Evolutionary conservation across 2,113 vertebrate genomes (phyloP).

Genomic region (Ammodytes marinus): DNA sequence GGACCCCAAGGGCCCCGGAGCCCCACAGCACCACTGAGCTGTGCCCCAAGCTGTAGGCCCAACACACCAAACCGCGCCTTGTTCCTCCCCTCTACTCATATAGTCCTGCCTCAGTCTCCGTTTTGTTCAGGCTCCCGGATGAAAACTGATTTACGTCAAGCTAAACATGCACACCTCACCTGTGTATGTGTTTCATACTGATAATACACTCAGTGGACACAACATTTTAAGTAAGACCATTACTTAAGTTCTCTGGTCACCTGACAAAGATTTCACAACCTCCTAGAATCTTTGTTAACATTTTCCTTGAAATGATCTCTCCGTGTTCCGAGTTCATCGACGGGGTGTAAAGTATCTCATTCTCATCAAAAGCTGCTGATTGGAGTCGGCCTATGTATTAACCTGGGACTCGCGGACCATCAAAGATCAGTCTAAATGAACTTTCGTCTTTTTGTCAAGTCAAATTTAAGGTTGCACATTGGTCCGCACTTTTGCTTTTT

Average conservation of each 20-base stretch:
- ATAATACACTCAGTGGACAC: constrained; percentile 4
- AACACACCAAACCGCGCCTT: constrained; percentile 62
- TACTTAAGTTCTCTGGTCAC: constrained; percentile 35
- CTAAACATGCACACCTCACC: constrained; percentile 34
- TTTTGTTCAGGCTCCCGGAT: neutral
- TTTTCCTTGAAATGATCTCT: constrained; percentile 42
- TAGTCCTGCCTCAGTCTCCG: constrained; percentile 57
- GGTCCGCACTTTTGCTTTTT: constrained; percentile 49
- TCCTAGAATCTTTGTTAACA: constrained; percentile 23
- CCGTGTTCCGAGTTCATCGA: constrained; percentile 20
- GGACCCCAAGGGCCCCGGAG: constrained; percentile 86
- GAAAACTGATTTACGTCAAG: constrained; percentile 32
- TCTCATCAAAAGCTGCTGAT: constrained; percentile 70
- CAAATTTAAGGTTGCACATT: constrained; percentile 47
- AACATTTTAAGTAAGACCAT: constrained; percentile 36
- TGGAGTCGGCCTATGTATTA: constrained; percentile 41
- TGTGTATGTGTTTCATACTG: constrained; percentile 26
- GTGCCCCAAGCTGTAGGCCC: constrained; percentile 39
- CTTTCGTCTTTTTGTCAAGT: constrained; percentile 26
- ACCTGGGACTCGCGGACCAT: constrained; percentile 36
- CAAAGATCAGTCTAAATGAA: constrained; percentile 32
- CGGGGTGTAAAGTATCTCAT: constrained; percentile 47
- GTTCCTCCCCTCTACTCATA: constrained; percentile 24
- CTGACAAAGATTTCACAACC: constrained; percentile 52
- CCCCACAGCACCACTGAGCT: constrained; percentile 91